These are phyloP conservation scores for Leptura quadrifasciata DNA, from an alignment of 2,888 invertebrate genomes.

Conservation along the genomic window DNA sequence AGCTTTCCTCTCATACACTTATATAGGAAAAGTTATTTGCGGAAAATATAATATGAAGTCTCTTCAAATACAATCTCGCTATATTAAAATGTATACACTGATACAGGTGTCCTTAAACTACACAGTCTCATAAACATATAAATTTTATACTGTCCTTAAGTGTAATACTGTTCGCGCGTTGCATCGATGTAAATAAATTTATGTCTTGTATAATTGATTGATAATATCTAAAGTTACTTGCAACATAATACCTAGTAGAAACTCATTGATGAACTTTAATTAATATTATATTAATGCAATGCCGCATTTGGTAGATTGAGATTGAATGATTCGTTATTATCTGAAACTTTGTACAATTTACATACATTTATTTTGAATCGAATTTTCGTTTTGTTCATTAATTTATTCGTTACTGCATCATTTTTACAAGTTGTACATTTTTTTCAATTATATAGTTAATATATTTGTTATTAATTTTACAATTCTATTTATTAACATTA, in stretches of 20 bases:
- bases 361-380: no score
- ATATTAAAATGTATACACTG: background rate
- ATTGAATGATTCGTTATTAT: no score
- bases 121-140: background rate
- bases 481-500: no score
- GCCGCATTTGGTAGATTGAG: no score
- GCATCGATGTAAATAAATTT: background rate
- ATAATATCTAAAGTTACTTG: background rate
- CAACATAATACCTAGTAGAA: background rate
- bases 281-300: no score
- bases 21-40: background rate
- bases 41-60: background rate
- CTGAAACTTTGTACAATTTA: no score
- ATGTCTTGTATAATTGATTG: background rate
- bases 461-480: no score
- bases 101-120: background rate
- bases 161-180: background rate
- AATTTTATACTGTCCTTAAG: background rate
- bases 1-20: background rate
- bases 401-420: no score
- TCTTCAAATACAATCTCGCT: background rate
- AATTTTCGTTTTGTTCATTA: no score
- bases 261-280: no score
- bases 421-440: no score
- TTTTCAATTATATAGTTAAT: no score